These are phyloP conservation scores for Limnephilus auricula DNA, from an alignment of 2,888 invertebrate species.

Conservation along the genomic window DNA sequence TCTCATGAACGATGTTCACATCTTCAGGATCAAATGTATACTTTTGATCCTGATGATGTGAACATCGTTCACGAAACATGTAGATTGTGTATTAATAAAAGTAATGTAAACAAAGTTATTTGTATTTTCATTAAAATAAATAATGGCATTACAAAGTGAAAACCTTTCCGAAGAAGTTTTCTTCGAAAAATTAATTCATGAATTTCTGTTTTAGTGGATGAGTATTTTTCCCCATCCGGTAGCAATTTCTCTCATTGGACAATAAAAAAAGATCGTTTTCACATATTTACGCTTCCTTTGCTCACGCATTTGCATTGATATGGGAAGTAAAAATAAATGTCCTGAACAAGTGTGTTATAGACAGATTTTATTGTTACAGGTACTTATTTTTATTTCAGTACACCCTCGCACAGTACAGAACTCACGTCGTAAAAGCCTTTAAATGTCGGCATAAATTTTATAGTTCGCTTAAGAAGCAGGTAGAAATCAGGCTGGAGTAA, in stretches of 20 bases:
- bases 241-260: background rate
- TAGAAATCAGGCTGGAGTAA: background rate
- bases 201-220: too few species aligned
- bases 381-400: slow-evolving; percentile 5
- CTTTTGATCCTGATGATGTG: too few species aligned
- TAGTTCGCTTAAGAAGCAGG: background rate
- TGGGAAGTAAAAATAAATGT: background rate
- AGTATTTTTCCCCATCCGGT: too few species aligned
- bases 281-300: background rate
- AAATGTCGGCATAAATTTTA: slow-evolving; percentile 2
- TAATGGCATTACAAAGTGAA: too few species aligned
- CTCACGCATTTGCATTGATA: background rate
- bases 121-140: too few species aligned
- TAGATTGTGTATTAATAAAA: too few species aligned
- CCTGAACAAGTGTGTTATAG: slow-evolving; percentile 11
- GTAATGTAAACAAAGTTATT: too few species aligned
- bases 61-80: too few species aligned
- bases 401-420: slow-evolving; percentile 9
- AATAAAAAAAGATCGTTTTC: background rate
- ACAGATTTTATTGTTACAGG: slow-evolving; percentile 10
- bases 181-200: too few species aligned
- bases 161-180: too few species aligned
- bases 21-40: too few species aligned
- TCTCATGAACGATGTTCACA: too few species aligned
- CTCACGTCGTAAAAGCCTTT: slow-evolving; percentile 19